Evolutionary conservation across 2,888 invertebrate species (phyloP), one percentile per base, ranked within the genome.

Genomic region (Lycaena phlaeas): DNA sequence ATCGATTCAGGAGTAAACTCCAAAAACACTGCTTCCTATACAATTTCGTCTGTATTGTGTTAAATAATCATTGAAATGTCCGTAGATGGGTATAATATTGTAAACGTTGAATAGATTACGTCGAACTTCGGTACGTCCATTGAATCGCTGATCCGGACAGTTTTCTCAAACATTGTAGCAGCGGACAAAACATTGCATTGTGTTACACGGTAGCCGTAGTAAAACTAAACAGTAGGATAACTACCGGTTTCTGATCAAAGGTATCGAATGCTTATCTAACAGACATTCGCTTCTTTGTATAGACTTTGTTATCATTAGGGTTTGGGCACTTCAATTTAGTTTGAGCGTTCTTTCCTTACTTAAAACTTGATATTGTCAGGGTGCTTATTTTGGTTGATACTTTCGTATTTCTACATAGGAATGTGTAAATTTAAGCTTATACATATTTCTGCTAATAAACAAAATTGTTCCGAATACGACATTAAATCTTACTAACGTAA

Each of bases 171-270:
- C 48, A 46, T 48, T 45, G 46, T 48, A 45, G 45, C 42, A 41
- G 46, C 36, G 46, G 42, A 44, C 47, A 43, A 46, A 46, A 46
- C 51, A 51, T 39, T 45, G 45, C 44, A 50, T 53, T 54, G 56
- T 54, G 55, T 56, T 54, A 49, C 44, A 57, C 46, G 51, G 55
- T 29, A 30, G 25, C 39, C 15, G 30, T 22, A 14, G 30, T 30
- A 26, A 29, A 37, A 37, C 34, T 34, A 34, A 34, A 34, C 34
- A 18, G 34, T 34, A 12, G 6, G 7, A 31, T 17, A 11, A 17
- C 31, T 31, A 18, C 11, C 34, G 18, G 30, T 15, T 34, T 22
- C 18, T 34, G 34, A 34, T 34, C 6, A 22, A 34, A 18, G 7
- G 22, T 34, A 34, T 34, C 34, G 18, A 34, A 34, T 34, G 34